Evolutionary conservation across 2,797 vertebrate species (phyloP), one percentile per base, ranked within the genome.

Genomic region (Lateolabrax maculatus): DNA sequence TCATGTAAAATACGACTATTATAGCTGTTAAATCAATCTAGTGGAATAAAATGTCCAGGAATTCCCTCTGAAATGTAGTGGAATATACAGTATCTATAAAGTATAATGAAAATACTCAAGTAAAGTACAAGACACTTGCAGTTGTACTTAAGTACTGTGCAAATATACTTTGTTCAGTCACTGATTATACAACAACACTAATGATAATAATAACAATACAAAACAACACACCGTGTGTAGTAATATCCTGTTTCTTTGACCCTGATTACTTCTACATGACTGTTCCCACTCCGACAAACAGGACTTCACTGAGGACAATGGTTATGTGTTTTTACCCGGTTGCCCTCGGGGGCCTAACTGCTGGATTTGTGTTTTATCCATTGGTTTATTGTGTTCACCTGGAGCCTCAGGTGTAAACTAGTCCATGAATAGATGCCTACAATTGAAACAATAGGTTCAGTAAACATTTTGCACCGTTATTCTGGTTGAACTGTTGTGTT

Each of bases 321-420:
- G n/a, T 41, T 11, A 19, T 34, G 43, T 65, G 55, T 70, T 62
- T 51, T 27, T 23, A 5, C 37, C 25, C 29, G 11, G 53, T 65
- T 27, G 34, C 55, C 77, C 36, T 52, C 6, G n/a, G 2, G 36
- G 60, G 55, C 18, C n/a, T 10, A 67, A 64, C 74, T 58, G 62
- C 73, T 83, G 75, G 44, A 49, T 64, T 68, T 77, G 10, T 75
- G 65, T 86, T 80, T 75, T 43, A 80, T 64, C 62, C 77, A 69
- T n/a, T 63, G 57, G 37, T 25, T 61, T 18, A 57, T 5, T 71
- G 57, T 23, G 1, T 31, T 81, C 57, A 72, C 75, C 75, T 79
- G 52, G 37, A 69, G 34, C n/a, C 25, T 2, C 37, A 68, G 52
- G 39, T 82, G 55, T 23, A 44, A 18, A 62, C 37, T 29, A 19